Evolutionary conservation across 1,140 invertebrate species (phyloP).

Genomic region (Drosophila willistoni): DNA sequence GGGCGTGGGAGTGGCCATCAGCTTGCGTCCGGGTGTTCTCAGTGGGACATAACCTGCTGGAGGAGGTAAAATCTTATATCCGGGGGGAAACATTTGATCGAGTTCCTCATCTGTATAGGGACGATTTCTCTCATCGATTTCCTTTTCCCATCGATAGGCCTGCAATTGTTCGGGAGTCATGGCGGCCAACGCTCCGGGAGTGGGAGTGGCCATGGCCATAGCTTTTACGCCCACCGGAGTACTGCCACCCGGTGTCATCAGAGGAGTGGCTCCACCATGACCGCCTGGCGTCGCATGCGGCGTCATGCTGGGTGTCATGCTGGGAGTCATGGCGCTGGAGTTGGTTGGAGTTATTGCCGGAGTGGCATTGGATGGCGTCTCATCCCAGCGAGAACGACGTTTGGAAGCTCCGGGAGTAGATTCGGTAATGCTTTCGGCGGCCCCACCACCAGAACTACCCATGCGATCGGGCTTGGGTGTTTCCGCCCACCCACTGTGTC

Average conservation of each 20-base stretch:
- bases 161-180: constrained; percentile 99
- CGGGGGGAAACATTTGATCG: constrained; percentile 98
- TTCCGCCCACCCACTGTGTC: constrained; percentile 98
- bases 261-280: constrained; percentile 83
- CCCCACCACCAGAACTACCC: constrained; percentile 85
- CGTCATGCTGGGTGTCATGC: constrained; percentile 87
- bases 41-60: constrained; percentile 98
- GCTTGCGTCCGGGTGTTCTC: constrained; percentile 97
- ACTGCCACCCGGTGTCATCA: constrained; percentile 87
- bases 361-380: constrained; percentile 93
- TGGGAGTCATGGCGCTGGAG: constrained; percentile 88
- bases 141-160: constrained; percentile 99
- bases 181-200: constrained; percentile 95
- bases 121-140: constrained; percentile 98
- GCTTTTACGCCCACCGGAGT: constrained; percentile 98
- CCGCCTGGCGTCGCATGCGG: constrained; percentile 86
- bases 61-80: constrained; percentile 98
- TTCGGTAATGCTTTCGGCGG: constrained; percentile 92
- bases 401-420: constrained; percentile 97
- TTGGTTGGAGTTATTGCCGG: constrained; percentile 86
- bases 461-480: constrained; percentile 96
- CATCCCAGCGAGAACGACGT: constrained; percentile 97
- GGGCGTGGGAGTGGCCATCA: constrained; percentile 99
- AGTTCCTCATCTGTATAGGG: constrained; percentile 98
- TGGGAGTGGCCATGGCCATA: constrained; percentile 98